Evolutionary conservation across 2,888 invertebrate species (phyloP).

Genomic region (Philopedon plagiatum): DNA sequence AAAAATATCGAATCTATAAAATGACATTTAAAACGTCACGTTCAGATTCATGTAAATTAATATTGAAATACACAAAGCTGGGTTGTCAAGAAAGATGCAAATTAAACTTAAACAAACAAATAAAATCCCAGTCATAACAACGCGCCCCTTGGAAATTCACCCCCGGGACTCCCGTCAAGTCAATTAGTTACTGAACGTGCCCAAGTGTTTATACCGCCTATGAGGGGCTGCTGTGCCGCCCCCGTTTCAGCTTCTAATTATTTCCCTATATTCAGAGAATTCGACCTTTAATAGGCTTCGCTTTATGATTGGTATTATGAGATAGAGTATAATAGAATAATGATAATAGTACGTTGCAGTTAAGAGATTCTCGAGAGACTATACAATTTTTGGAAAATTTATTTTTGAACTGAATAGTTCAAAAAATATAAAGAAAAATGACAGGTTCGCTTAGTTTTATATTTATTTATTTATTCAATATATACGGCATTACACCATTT

Average conservation of each 20-base stretch:
- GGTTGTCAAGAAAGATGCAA: neutral
- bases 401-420: too few relatives aligned
- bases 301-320: conserved; percentile 1
- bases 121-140: conserved; percentile 13
- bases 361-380: too few relatives aligned
- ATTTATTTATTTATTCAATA: too few relatives aligned
- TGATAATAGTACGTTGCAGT: neutral
- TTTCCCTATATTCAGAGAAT: conserved; percentile 19
- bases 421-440: too few relatives aligned
- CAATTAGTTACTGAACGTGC: conserved; percentile 63
- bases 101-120: conserved; percentile 2
- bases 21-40: too few relatives aligned
- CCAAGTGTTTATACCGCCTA: conserved; percentile 59
- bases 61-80: too few relatives aligned
- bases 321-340: neutral
- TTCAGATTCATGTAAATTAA: too few relatives aligned
- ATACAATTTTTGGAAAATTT: too few relatives aligned
- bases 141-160: neutral
- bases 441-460: too few relatives aligned
- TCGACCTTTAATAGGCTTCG: conserved; percentile 2
- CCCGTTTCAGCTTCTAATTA: conserved; percentile 39
- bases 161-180: conserved; percentile 40
- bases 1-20: too few relatives aligned
- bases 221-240: conserved; percentile 54
- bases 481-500: too few relatives aligned